Evolutionary conservation across 2,888 invertebrate species (phyloP), one percentile per base, ranked within the genome.

Genomic region (Ernsta delagoae): DNA sequence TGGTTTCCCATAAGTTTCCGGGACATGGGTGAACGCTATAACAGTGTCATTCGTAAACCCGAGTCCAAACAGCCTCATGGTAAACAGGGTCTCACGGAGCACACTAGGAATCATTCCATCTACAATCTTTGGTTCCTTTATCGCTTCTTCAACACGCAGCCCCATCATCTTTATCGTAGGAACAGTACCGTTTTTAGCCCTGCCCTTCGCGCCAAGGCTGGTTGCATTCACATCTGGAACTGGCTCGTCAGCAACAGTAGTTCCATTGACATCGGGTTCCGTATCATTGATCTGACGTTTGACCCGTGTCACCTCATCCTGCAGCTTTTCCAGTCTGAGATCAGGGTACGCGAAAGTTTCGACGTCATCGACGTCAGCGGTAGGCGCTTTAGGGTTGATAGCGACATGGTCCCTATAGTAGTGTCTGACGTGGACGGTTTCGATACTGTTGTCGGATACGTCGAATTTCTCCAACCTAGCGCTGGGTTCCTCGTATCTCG

Each of bases 41-140:
- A 83, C 73, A 0, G 89, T 89, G 0, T 83, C 75, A 5, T 82
- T 75, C 0, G 84, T 83, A 8, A 93, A 84, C 0, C 88, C 88
- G 60, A 84, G 80, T 0, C 92, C 92, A n/a, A 93, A 92, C 60
- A 93, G 34, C 4, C 92, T 80, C 65, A 93, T 48, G 0, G 66
- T 75, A 57, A 93, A 90, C 1, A 74, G 65, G 0, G 86, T 87
- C 0, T 88, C 83, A 1, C 83, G 75, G 1, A 92, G 70, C 0
- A 93, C 92, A 72, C 92, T 91, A 0, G 90, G 89, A 4, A 92
- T 88, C 77, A 88, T 76, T 0, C 80, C 90, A 8, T 92, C 91
- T 0, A 93, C 81, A 0, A 90, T 77, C 9, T 88, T 89, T 0
- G 92, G 89, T 41, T 92, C 91, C 60, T 92, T 92, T 0, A 75